Conservation (phyloP, 2,113 vertebrate genomes). For the Sarotherodon lohbergeri region DNA sequence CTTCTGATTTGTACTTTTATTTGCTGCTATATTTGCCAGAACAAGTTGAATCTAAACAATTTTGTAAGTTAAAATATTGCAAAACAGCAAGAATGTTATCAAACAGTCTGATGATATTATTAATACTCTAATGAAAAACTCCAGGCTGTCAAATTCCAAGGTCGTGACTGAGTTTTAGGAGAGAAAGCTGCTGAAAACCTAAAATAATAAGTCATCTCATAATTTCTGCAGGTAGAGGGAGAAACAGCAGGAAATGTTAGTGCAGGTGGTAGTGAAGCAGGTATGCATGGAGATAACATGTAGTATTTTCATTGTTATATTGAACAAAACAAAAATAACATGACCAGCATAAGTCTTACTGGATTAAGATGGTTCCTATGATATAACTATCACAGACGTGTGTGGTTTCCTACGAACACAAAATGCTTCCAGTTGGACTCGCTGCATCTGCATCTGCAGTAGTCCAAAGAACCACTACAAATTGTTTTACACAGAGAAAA, state of each 20-base stretch:
- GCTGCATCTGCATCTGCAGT: background rate
- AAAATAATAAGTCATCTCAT: background rate
- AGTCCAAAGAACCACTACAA: constrained; percentile 5
- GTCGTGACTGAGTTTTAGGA: background rate
- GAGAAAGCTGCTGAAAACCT: background rate
- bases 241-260: background rate
- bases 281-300: background rate
- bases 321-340: background rate
- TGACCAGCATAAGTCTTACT: background rate
- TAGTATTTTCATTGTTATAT: background rate
- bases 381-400: background rate
- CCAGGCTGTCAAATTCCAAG: constrained; percentile 4
- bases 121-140: constrained; percentile 10
- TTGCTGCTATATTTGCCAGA: background rate
- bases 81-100: background rate
- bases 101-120: constrained; percentile 11
- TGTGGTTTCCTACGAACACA: background rate
- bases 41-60: background rate
- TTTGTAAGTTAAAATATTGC: background rate
- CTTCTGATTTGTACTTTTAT: background rate
- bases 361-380: background rate
- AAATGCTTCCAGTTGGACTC: background rate
- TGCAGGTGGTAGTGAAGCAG: background rate
- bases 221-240: background rate
- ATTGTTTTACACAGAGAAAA: background rate